A percentile compares a stretch with the other conserved stretches of the same genome.
Conservation (phyloP, 2,113 vertebrate genomes). For the Chroicocephalus ridibundus region DNA sequence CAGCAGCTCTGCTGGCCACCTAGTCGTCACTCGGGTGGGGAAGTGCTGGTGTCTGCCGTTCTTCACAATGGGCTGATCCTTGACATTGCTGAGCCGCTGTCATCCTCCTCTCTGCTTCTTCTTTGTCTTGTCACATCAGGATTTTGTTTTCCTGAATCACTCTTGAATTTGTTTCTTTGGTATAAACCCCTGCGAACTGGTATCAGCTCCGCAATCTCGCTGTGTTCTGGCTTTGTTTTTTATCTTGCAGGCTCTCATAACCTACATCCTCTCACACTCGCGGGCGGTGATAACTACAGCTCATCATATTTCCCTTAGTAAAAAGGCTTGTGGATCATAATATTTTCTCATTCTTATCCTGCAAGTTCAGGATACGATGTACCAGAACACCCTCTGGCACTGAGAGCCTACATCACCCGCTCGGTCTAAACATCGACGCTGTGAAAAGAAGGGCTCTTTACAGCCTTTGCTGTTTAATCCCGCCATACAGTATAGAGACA, state of each 20-base stretch:
- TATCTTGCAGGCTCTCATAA: background rate
- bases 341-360: background rate
- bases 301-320: background rate
- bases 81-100: accelerated
- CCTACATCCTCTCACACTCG: background rate
- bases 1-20: background rate
- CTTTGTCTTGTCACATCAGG: background rate
- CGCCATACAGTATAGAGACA: background rate
- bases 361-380: background rate
- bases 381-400: background rate
- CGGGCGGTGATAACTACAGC: background rate
- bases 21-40: background rate
- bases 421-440: accelerated
- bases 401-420: background rate
- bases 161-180: background rate
- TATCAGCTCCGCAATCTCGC: background rate
- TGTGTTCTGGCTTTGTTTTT: background rate
- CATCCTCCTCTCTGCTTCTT: background rate
- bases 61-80: background rate
- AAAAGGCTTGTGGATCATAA: background rate
- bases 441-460: background rate
- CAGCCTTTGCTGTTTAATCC: background rate
- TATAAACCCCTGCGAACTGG: background rate
- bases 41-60: background rate
- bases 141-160: background rate